Conservation (phyloP, 2,113 vertebrate species). For the Varanus komodoensis region DNA sequence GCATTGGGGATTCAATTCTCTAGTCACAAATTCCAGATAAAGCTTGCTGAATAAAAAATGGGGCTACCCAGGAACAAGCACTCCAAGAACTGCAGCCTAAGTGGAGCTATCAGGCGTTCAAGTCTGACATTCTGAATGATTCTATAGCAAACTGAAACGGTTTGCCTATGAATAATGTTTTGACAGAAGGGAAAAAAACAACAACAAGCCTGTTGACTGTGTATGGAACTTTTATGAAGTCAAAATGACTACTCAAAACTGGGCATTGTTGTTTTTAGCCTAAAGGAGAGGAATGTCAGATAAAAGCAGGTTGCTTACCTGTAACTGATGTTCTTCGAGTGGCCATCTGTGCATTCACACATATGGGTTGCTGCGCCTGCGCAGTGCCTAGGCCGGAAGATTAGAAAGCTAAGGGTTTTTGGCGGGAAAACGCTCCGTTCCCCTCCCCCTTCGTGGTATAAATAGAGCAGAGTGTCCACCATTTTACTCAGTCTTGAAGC, state of each 20-base stretch:
- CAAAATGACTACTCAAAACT: constrained; percentile 36
- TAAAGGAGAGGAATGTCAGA: not conserved
- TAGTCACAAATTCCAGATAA: not conserved
- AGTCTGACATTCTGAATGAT: constrained; percentile 38
- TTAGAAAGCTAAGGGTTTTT: too few relatives aligned
- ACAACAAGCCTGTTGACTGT: not conserved
- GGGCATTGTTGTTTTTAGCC: constrained; percentile 6
- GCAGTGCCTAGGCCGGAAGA: too few relatives aligned
- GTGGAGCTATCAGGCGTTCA: constrained; percentile 27
- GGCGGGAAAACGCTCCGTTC: too few relatives aligned
- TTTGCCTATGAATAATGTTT: constrained; percentile 36
- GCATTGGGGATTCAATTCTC: constrained; percentile 5
- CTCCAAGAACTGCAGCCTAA: not conserved
- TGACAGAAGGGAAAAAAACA: constrained; percentile 12
- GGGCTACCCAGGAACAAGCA: not conserved
- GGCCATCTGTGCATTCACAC: too few relatives aligned
- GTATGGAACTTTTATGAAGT: constrained; percentile 30
- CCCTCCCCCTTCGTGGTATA: too few relatives aligned
- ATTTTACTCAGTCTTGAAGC: too few relatives aligned
- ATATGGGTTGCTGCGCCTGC: too few relatives aligned
- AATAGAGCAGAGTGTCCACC: too few relatives aligned
- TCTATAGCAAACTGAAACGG: constrained; percentile 44
- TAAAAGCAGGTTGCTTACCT: too few relatives aligned
- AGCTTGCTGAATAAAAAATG: not conserved
- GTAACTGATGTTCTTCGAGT: too few relatives aligned